Percentiles rank a stretch among this genome's conserved stretches.
Evolutionary conservation across 2,888 invertebrate genomes (phyloP).

Genomic region (Stenurella melanura): DNA sequence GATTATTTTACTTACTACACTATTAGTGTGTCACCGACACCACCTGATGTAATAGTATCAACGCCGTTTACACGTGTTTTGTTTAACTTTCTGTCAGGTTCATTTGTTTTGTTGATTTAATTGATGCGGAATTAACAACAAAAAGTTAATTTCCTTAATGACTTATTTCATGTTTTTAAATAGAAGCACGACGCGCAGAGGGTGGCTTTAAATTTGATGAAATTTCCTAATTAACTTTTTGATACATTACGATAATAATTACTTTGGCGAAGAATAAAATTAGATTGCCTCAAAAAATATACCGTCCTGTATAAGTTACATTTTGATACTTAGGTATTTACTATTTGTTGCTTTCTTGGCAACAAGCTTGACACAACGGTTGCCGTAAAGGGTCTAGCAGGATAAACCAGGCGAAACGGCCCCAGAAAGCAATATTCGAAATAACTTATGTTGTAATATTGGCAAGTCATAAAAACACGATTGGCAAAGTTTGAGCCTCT

Average conservation of each 20-base stretch:
- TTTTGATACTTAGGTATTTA: too few species aligned
- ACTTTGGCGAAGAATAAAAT: too few species aligned
- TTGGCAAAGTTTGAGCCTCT: too few species aligned
- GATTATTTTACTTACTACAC: constrained; percentile 29
- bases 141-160: constrained; percentile 20
- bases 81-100: constrained; percentile 20
- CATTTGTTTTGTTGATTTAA: constrained; percentile 14
- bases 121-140: background rate
- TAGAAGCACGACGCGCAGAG: background rate
- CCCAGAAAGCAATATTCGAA: too few species aligned
- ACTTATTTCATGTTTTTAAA: background rate
- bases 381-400: too few species aligned
- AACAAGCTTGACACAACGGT: too few species aligned
- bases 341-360: too few species aligned
- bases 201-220: background rate
- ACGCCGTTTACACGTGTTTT: constrained; percentile 13
- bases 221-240: constrained; percentile 2
- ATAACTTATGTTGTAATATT: too few species aligned
- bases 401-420: too few species aligned
- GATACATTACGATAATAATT: background rate
- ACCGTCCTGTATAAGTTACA: too few species aligned
- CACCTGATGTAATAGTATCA: constrained; percentile 25
- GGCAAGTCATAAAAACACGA: too few species aligned
- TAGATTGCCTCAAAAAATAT: too few species aligned
- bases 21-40: constrained; percentile 18